Evolutionary conservation across 2,113 vertebrate genomes (phyloP).

Genomic region (Dasypus novemcinctus): DNA sequence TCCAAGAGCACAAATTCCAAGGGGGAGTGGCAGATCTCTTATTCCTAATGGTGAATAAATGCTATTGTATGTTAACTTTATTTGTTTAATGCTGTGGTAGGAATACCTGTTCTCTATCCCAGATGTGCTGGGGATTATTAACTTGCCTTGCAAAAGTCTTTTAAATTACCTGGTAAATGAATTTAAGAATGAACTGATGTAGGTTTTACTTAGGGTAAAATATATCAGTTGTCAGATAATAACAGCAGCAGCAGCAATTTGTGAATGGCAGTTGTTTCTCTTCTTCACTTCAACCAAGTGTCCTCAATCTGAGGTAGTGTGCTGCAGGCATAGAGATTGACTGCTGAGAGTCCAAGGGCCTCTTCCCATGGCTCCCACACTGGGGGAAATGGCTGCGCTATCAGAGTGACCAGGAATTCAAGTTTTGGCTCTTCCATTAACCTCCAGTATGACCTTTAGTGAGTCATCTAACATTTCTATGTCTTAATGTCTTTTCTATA

Average conservation of each 20-base stretch:
- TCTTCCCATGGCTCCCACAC: neutral
- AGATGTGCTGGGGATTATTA: neutral
- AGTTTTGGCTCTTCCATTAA: neutral
- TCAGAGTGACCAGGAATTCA: neutral
- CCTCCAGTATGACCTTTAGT: neutral
- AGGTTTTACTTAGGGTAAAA: neutral
- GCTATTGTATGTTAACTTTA: constrained; percentile 28
- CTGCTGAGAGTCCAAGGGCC: neutral
- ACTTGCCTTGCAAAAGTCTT: neutral
- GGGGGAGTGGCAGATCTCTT: neutral
- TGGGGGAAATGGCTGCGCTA: neutral
- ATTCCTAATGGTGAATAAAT: neutral
- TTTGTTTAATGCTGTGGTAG: neutral
- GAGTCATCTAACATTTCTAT: neutral
- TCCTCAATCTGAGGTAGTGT: neutral
- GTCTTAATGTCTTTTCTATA: neutral
- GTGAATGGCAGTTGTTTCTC: neutral
- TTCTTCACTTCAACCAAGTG: neutral
- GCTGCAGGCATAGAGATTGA: neutral
- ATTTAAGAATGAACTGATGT: neutral
- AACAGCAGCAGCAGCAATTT: neutral
- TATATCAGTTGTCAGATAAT: neutral
- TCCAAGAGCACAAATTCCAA: neutral
- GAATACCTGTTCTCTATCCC: neutral
- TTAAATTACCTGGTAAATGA: constrained; percentile 15